Percentiles rank a stretch among this genome's conserved stretches.
phyloP scores from a whole-genome alignment of 2,797 vertebrate genomes.

The Orientallactaga sibirica region DNA sequence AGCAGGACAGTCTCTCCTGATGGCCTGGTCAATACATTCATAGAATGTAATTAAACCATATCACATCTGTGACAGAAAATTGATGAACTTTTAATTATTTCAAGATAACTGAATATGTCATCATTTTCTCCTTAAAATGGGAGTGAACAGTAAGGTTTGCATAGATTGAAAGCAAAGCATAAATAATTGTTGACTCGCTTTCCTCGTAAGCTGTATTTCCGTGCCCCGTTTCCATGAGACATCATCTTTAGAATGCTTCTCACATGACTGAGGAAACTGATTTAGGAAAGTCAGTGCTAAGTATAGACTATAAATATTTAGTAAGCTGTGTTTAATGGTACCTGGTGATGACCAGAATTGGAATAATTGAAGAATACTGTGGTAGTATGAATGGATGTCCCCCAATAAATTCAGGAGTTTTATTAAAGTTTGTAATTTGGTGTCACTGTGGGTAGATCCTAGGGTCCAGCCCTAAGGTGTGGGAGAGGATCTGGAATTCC shows the following conservation, averaged over 20 bases:
- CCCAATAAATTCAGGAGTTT: no score
- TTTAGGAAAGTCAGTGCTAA: background rate
- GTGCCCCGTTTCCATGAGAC: background rate
- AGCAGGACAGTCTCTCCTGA: conserved; percentile 80
- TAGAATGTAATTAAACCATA: conserved; percentile 89
- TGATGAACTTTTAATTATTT: conserved; percentile 90
- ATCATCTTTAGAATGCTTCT: background rate
- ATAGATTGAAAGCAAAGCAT: conserved; percentile 53
- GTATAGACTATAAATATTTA: background rate
- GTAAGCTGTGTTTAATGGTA: background rate
- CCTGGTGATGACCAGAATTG: background rate
- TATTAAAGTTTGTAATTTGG: no score
- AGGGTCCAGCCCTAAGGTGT: no score
- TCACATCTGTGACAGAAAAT: conserved; percentile 87
- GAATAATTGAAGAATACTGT: background rate
- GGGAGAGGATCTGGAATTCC: no score
- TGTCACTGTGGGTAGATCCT: no score
- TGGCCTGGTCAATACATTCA: conserved; percentile 87
- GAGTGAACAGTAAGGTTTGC: conserved; percentile 67
- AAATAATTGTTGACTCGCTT: background rate
- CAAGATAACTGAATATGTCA: conserved; percentile 85
- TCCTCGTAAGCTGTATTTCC: background rate
- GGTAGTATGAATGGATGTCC: no score
- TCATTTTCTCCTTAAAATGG: conserved; percentile 83
- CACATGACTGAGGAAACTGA: background rate